Evolutionary conservation across 1,140 invertebrate genomes (phyloP).

Genomic region (Zaprionus lachaisei): DNA sequence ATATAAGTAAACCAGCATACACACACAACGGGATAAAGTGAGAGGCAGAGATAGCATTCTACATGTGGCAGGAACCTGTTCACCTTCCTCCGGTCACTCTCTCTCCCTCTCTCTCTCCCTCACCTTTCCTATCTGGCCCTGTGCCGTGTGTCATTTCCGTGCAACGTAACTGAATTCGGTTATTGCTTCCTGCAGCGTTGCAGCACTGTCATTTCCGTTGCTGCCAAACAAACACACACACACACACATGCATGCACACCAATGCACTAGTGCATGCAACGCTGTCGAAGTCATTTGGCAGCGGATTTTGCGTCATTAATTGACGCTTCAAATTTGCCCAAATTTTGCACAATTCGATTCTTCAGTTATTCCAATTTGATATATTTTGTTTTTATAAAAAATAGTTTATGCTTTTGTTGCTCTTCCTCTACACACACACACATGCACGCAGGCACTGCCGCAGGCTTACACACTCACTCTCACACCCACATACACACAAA

Average conservation of each 20-base stretch:
- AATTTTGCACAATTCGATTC: slow-evolving; percentile 11
- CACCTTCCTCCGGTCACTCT: slow-evolving; percentile 3
- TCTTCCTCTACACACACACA: slow-evolving; percentile 24
- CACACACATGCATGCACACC: slow-evolving; percentile 3
- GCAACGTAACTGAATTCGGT: slow-evolving; percentile 64
- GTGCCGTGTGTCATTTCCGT: slow-evolving; percentile 60
- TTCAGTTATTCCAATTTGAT: slow-evolving; percentile 14
- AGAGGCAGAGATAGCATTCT: not conserved
- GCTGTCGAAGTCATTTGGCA: slow-evolving; percentile 43
- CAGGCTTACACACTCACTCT: not conserved
- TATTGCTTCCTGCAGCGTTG: slow-evolving; percentile 62
- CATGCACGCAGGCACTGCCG: not conserved
- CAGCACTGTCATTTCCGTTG: slow-evolving; percentile 62
- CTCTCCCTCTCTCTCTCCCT: slow-evolving; percentile 8
- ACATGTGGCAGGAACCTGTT: slow-evolving; percentile 11
- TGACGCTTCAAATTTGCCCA: slow-evolving; percentile 42
- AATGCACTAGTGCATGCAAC: not conserved
- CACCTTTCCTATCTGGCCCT: slow-evolving; percentile 4
- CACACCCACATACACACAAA: not conserved
- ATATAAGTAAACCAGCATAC: slow-evolving; percentile 22
- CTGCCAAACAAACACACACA: slow-evolving; percentile 45
- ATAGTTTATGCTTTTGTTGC: slow-evolving; percentile 23
- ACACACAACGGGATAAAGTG: not conserved
- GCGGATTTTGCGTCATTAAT: slow-evolving; percentile 51
- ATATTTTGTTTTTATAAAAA: slow-evolving; percentile 46